Conservation (phyloP, 1,140 invertebrate genomes). For the Hylyphantes graminicola region DNA sequence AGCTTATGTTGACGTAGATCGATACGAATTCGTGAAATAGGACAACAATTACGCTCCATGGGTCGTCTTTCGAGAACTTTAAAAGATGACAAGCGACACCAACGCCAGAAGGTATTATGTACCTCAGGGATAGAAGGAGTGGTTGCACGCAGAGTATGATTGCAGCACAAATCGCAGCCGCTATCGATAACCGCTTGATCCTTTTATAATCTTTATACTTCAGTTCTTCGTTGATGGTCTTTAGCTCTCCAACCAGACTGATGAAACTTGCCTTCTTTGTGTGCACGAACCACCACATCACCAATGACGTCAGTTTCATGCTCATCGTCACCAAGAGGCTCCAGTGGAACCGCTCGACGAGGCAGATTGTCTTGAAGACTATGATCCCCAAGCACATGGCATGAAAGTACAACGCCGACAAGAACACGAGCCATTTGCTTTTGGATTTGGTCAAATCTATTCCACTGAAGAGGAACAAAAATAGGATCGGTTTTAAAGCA, state of each 20-base stretch:
- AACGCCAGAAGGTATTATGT: background rate
- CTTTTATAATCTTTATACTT: background rate
- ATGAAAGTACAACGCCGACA: background rate
- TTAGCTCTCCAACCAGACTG: background rate
- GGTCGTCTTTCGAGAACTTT: background rate
- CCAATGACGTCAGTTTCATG: background rate
- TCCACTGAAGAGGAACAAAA: background rate
- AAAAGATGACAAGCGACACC: background rate
- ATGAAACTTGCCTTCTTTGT: background rate
- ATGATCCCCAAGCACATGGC: constrained; percentile 21
- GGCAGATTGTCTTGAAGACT: constrained; percentile 1
- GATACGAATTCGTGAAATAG: constrained; percentile 15
- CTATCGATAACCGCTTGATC: background rate
- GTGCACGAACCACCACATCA: constrained; percentile 21
- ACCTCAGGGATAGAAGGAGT: background rate
- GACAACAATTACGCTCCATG: background rate
- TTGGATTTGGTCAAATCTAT: background rate
- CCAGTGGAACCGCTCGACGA: background rate
- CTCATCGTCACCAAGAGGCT: constrained; percentile 3
- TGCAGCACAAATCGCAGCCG: background rate
- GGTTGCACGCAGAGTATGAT: background rate
- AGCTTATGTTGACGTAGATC: constrained; percentile 22
- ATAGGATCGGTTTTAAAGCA: background rate
- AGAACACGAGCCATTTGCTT: background rate
- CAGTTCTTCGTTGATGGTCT: background rate